Base-by-base conservation (phyloP, 2,888 invertebrate species). In the Mythimna loreyi region DNA sequence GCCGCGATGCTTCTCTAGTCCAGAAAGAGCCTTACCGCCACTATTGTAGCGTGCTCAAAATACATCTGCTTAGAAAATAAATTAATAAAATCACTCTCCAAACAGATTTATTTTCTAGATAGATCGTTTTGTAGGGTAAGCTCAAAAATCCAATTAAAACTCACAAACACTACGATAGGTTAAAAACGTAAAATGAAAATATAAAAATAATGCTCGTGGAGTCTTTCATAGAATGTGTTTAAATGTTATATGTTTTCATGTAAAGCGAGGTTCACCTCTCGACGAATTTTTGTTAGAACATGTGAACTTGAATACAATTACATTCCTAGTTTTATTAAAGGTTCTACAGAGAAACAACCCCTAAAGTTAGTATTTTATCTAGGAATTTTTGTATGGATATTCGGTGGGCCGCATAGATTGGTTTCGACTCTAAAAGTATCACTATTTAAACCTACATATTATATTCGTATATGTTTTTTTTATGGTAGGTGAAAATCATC, bases 391-490 rank as follows among this genome's bases (percentile, higher is more conserved):
- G 25, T 52, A 33, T 16, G 56, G 33, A 9, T 50, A 47, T 70
- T 60, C 47, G 25, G 36, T 62, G 47, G 64, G 63, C 43, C 36
- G 40, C 50, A 19, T 5, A 13, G 28, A 81, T 80, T 72, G 66
- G 56, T 55, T 72, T 68, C 28, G 47, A 21, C 50, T 68, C 66
- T 82, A 75, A 75, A 79, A 67, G 47, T 68, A 71, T 70, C 47
- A 30, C 7, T 45, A 40, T 16, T 28, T 28, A n/a, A n/a, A n/a
- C n/a, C n/a, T n/a, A n/a, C n/a, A n/a, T n/a, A n/a, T n/a, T n/a
- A n/a, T n/a, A n/a, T n/a, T n/a, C n/a, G n/a, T n/a, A n/a, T n/a
- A n/a, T n/a, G n/a, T n/a, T n/a, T n/a, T n/a, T n/a, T n/a, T n/a
- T n/a, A n/a, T n/a, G n/a, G n/a, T n/a, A n/a, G n/a, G n/a, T n/a